Evolutionary conservation across 2,888 invertebrate genomes (phyloP), one percentile per base, ranked within the genome.

Genomic region (Neocrepidodera transversa): DNA sequence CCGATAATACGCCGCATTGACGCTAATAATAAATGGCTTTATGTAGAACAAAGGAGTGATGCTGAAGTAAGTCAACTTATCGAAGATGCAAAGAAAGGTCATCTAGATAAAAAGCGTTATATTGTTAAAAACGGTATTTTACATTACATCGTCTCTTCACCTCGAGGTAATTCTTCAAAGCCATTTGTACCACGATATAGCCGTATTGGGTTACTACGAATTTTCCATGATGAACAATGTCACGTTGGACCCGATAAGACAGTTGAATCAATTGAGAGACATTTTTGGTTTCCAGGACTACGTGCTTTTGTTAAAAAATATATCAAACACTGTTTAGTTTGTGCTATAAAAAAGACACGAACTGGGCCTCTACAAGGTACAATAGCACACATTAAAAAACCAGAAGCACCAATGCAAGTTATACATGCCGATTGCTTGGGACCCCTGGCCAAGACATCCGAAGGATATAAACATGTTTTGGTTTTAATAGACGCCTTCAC

Each of bases 231-330:
- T 30, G 67, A 69, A 30, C 30, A 30, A 8, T 30, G 65, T 23
- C 67, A 69, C 23, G 45, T 64, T 20, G 66, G 66, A 11, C 18
- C 45, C n/a, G 68, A 65, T 11, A 68, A 65, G 62, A 64, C 60
- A 1, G n/a, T 10, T 10, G 62, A 60, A 13, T 66, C 61, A 2
- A 70, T 72, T 16, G 4, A 8, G 4, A 14, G 60, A 36, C 62
- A 71, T 42, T 72, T 70, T 57, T 71, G 69, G 68, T 71, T 71
- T 57, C 69, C 69, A 3, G 40, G 60, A 1, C 57, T 70, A 58
- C 48, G 66, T 47, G 49, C 51, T n/a, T 72, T 69, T 51, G 57
- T 69, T 5, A 67, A 62, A 47, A 58, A 55, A 14, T 73, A 73
- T 38, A 28, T 69, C 5, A 60, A 64, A 51, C 68, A 71, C 30